A percentile compares a stretch with the other conserved stretches of the same genome.
Evolutionary conservation across 2,888 invertebrate species (phyloP).

Genomic region (Spodoptera littoralis): DNA sequence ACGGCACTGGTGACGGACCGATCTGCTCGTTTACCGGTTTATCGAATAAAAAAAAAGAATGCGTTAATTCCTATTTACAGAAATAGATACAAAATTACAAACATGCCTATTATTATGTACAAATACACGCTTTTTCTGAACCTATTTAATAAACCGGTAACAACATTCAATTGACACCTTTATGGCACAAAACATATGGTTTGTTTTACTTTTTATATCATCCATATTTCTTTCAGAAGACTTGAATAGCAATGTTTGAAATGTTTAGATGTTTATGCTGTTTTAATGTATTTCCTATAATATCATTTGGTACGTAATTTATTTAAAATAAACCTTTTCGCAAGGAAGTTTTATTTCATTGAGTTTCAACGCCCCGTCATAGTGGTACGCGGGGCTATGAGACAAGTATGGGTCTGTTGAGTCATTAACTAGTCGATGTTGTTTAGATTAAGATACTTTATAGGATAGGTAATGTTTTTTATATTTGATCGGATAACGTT

Average conservation of each 20-base stretch:
- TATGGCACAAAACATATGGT: neutral
- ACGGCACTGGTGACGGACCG: too few relatives aligned
- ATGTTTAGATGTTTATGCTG: too few relatives aligned
- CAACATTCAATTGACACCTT: neutral
- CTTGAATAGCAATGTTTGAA: constrained; percentile 15
- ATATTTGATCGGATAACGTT: too few relatives aligned
- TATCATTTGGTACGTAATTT: constrained; percentile 55
- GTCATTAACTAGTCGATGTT: neutral
- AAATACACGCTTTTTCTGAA: too few relatives aligned
- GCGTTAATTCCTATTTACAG: too few relatives aligned
- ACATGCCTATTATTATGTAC: too few relatives aligned
- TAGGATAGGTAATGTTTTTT: too few relatives aligned
- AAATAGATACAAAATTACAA: too few relatives aligned
- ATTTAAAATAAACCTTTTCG: constrained; percentile 56
- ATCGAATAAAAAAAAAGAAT: too few relatives aligned
- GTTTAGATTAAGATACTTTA: neutral
- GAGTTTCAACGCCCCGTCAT: constrained; percentile 52
- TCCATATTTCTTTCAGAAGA: constrained; percentile 1
- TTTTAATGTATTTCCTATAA: constrained; percentile 15
- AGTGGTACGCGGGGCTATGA: constrained; percentile 49
- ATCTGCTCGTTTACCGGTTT: too few relatives aligned
- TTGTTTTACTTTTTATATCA: neutral
- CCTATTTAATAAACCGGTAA: too few relatives aligned
- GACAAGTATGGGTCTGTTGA: constrained; percentile 2
- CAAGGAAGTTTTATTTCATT: constrained; percentile 63